phyloP scores from a whole-genome alignment of 2,113 vertebrate species.

The Oncorhynchus clarkii region DNA sequence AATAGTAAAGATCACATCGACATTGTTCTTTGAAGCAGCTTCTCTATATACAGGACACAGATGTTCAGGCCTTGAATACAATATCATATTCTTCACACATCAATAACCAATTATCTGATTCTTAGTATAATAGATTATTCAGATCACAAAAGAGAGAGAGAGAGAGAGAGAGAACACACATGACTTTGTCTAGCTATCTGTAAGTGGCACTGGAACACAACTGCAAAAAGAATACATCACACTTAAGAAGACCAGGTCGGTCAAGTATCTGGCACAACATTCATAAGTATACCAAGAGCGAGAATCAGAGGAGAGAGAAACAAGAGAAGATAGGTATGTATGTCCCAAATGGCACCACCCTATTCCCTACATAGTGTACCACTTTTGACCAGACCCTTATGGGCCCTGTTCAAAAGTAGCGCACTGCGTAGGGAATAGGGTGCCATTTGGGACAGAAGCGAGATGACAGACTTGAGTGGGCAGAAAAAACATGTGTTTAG shows the following conservation, averaged over 20 bases:
- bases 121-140: constrained; percentile 35
- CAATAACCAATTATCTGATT: constrained; percentile 51
- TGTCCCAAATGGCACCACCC: too few species aligned
- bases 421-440: too few species aligned
- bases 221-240: constrained; percentile 33
- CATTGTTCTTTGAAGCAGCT: background rate
- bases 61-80: constrained; percentile 42
- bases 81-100: constrained; percentile 43
- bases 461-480: constrained; percentile 59
- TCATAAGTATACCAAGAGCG: constrained; percentile 49
- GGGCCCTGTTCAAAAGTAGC: too few species aligned
- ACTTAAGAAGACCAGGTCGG: constrained; percentile 12
- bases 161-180: constrained; percentile 35
- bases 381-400: too few species aligned
- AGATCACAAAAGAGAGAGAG: constrained; percentile 57
- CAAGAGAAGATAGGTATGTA: constrained; percentile 20
- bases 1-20: too few species aligned
- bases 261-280: constrained; percentile 52
- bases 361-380: too few species aligned
- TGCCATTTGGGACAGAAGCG: background rate
- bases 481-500: constrained; percentile 49
- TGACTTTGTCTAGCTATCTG: constrained; percentile 53
- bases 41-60: constrained; percentile 13
- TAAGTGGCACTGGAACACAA: constrained; percentile 55
- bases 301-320: constrained; percentile 23